Evolutionary conservation across 2,797 vertebrate genomes (phyloP).

Genomic region (Trachops cirrhosus): DNA sequence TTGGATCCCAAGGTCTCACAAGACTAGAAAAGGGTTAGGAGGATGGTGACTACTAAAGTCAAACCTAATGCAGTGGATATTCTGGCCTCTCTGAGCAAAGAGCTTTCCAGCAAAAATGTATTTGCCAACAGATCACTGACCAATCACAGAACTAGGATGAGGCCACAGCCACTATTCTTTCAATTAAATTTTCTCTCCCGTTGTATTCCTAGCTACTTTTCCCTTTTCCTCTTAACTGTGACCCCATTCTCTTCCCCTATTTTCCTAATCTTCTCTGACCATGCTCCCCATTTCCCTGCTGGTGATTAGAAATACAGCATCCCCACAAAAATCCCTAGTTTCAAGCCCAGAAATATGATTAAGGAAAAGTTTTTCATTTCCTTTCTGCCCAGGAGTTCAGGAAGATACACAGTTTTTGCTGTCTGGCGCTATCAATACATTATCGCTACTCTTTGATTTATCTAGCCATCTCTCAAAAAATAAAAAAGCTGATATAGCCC

Average conservation of each 20-base stretch:
- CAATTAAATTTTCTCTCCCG: background rate
- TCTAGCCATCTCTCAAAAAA: slow-evolving; percentile 25
- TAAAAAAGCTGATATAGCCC: background rate
- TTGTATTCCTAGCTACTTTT: background rate
- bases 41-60: background rate
- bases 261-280: background rate
- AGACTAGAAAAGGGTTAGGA: background rate
- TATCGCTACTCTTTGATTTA: slow-evolving; percentile 48
- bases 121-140: background rate
- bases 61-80: background rate
- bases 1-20: background rate
- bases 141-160: background rate
- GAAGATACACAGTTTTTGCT: background rate
- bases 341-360: slow-evolving; percentile 23
- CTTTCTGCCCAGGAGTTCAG: slow-evolving; percentile 21
- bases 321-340: background rate
- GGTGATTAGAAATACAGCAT: background rate
- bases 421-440: background rate
- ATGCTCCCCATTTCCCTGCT: background rate
- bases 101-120: background rate
- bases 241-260: background rate
- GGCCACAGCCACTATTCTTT: background rate
- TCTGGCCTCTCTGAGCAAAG: background rate
- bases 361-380: background rate
- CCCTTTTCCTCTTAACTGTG: background rate